These are phyloP conservation scores for Ceyx cyanopectus DNA, from an alignment of 2,113 vertebrate genomes.

Conservation along the genomic window DNA sequence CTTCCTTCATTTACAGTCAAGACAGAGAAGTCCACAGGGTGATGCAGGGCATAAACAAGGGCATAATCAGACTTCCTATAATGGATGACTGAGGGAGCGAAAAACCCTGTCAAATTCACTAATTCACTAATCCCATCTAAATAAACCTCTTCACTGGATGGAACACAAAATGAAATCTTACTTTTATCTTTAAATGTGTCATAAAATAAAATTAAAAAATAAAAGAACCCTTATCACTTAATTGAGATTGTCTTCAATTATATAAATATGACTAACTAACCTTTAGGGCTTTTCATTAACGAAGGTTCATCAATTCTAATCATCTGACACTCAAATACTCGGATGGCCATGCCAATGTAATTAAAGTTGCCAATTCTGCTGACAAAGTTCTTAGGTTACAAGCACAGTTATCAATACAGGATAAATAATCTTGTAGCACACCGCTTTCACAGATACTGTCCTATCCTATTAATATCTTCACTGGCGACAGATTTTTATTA, in stretches of 20 bases:
- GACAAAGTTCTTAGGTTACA: slow-evolving; percentile 51
- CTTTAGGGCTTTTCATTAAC: slow-evolving; percentile 67
- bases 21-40: not conserved
- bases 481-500: slow-evolving; percentile 26
- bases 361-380: slow-evolving; percentile 55
- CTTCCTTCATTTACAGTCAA: not conserved
- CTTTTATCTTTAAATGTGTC: slow-evolving; percentile 12
- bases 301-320: slow-evolving; percentile 59
- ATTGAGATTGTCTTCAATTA: slow-evolving; percentile 61
- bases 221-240: slow-evolving; percentile 17
- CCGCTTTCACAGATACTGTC: not conserved
- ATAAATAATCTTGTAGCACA: slow-evolving; percentile 2
- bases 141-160: not conserved
- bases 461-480: not conserved
- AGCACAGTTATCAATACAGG: slow-evolving; percentile 28
- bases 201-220: slow-evolving; percentile 33
- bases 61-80: not conserved
- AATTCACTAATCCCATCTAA: not conserved
- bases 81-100: not conserved
- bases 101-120: not conserved
- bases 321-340: slow-evolving; percentile 5
- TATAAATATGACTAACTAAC: slow-evolving; percentile 53
- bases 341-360: slow-evolving; percentile 37
- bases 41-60: not conserved
- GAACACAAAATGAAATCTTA: slow-evolving; percentile 2